Conservation (phyloP, 64 coral and sea anemone species). For the Porites australiensis region DNA sequence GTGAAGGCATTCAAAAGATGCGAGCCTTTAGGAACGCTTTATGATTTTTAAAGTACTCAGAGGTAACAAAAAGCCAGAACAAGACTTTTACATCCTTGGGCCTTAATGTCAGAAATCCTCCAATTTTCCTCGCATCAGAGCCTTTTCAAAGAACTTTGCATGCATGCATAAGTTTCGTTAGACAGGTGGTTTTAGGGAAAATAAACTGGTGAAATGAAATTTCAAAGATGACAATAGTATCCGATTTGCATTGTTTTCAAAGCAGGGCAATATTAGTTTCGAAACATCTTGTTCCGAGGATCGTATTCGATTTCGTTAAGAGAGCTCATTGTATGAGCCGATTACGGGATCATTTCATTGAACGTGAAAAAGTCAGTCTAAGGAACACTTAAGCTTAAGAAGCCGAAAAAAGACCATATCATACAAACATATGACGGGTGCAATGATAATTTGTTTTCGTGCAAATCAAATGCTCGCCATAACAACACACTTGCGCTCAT, state of each 20-base stretch:
- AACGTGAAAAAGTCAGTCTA: no score
- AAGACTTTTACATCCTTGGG: not conserved
- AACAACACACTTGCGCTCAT: no score
- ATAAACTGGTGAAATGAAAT: not conserved
- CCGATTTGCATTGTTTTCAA: constrained; percentile 1
- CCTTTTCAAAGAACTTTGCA: not conserved
- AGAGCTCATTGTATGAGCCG: no score
- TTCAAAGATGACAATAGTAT: not conserved
- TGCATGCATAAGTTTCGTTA: not conserved
- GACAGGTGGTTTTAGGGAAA: not conserved
- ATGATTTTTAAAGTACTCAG: not conserved
- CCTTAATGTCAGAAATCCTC: not conserved
- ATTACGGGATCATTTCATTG: no score
- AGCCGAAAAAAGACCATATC: no score
- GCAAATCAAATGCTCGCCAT: no score
- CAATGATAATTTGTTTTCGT: no score
- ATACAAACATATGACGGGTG: no score
- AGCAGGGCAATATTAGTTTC: not conserved
- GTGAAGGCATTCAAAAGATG: constrained; percentile 44
- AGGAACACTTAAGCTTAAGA: no score
- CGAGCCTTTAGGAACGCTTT: constrained; percentile 25
- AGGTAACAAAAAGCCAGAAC: not conserved
- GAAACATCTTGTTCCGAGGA: no score
- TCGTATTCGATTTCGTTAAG: no score
- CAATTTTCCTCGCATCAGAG: not conserved